These are phyloP conservation scores for Labeo calbasu DNA, from an alignment of 2,797 vertebrate genomes.

Conservation along the genomic window DNA sequence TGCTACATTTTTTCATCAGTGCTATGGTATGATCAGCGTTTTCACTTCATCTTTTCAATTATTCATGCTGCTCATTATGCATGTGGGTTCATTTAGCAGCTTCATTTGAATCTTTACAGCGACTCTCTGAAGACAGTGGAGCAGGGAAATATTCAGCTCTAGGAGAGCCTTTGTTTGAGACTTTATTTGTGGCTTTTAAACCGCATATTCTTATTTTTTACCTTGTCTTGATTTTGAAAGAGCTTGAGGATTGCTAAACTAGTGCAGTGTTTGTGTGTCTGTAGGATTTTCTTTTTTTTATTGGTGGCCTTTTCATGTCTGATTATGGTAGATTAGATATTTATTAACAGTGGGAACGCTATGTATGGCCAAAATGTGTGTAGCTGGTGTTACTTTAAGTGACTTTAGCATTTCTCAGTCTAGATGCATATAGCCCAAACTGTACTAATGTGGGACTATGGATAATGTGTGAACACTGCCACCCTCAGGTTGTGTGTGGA, in stretches of 20 bases:
- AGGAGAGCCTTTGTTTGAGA: neutral
- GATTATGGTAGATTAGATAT: neutral
- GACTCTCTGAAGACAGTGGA: constrained; percentile 12
- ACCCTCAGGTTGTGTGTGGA: constrained; percentile 45
- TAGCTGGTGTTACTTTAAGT: constrained; percentile 13
- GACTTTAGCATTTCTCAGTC: constrained; percentile 15
- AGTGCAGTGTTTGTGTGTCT: neutral
- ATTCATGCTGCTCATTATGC: constrained; percentile 65
- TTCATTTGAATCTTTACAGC: constrained; percentile 61
- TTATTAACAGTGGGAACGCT: neutral
- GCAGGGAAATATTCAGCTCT: constrained; percentile 7
- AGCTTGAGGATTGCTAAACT: neutral
- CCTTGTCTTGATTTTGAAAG: neutral
- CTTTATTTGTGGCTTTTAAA: neutral
- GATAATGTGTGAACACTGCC: constrained; percentile 54
- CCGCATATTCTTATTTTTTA: neutral
- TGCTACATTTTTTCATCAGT: constrained; percentile 37
- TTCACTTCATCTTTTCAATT: constrained; percentile 58
- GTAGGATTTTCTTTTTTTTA: neutral
- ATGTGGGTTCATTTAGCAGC: constrained; percentile 58
- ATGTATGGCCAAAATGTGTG: neutral
- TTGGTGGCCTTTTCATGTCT: neutral
- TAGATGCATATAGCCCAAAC: neutral
- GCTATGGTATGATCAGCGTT: constrained; percentile 33
- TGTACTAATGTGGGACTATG: neutral